phyloP scores from a whole-genome alignment of 2,113 vertebrate species.

The Solenodon paradoxus region DNA sequence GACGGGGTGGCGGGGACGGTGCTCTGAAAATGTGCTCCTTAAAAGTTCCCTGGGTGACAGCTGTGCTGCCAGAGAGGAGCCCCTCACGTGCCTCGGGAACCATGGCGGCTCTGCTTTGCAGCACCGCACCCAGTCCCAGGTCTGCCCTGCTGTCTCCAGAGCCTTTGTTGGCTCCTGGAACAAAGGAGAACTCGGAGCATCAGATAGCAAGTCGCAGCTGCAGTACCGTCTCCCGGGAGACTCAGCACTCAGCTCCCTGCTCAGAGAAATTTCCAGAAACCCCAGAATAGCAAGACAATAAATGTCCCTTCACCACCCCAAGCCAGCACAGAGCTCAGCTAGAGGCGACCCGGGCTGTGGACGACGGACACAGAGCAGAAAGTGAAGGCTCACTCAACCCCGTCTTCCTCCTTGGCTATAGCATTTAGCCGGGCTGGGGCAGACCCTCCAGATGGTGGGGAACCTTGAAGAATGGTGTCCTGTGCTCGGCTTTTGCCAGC shows the following conservation, averaged over 20 bases:
- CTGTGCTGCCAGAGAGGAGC: too few species aligned
- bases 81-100: too few species aligned
- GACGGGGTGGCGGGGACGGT: too few species aligned
- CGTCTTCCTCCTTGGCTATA: not conserved
- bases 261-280: not conserved
- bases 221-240: not conserved
- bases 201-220: not conserved
- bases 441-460: too few species aligned
- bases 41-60: too few species aligned
- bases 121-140: too few species aligned
- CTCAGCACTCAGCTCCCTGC: not conserved
- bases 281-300: not conserved
- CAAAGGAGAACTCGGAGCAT: not conserved
- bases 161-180: not conserved
- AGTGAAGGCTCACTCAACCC: too few species aligned
- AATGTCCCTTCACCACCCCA: not conserved
- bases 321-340: not conserved
- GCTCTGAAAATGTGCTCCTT: too few species aligned
- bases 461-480: not conserved
- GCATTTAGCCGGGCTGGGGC: too few species aligned
- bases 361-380: too few species aligned
- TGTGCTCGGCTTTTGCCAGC: accelerated
- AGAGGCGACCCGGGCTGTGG: too few species aligned
- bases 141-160: not conserved
- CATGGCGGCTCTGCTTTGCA: too few species aligned